Conservation (phyloP, 2,888 invertebrate species). For the Nasonovia ribisnigri region DNA sequence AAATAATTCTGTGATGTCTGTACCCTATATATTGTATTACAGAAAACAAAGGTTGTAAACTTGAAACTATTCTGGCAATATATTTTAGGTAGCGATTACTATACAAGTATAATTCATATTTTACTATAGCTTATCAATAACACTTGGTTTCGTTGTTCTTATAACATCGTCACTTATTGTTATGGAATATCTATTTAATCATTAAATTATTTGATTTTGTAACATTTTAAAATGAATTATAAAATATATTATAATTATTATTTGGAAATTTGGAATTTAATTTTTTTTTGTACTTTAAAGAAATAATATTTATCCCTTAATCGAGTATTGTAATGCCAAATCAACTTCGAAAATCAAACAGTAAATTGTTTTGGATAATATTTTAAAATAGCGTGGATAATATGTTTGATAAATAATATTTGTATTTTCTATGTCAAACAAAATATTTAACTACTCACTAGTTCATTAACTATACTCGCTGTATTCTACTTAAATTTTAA, state of each 20-base stretch:
- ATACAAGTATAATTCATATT: background rate
- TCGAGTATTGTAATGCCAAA: background rate
- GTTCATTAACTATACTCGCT: background rate
- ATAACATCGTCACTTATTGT: background rate
- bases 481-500: background rate
- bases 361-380: background rate
- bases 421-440: background rate
- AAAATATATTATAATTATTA: too few relatives aligned
- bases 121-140: background rate
- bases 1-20: constrained; percentile 85
- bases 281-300: background rate
- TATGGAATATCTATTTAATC: background rate
- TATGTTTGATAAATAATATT: background rate
- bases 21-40: constrained; percentile 73
- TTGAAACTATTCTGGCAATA: background rate
- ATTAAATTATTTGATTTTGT: background rate
- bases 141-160: background rate
- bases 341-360: background rate
- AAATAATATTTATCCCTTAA: background rate
- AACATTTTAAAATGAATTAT: background rate
- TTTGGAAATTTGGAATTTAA: background rate
- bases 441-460: background rate
- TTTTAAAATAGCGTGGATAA: too few relatives aligned
- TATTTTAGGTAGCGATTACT: background rate
- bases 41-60: background rate